A percentile compares a stretch with the other conserved stretches of the same genome.
phyloP scores from a whole-genome alignment of 2,888 invertebrate species.

The Hirtodrosophila trivittata region DNA sequence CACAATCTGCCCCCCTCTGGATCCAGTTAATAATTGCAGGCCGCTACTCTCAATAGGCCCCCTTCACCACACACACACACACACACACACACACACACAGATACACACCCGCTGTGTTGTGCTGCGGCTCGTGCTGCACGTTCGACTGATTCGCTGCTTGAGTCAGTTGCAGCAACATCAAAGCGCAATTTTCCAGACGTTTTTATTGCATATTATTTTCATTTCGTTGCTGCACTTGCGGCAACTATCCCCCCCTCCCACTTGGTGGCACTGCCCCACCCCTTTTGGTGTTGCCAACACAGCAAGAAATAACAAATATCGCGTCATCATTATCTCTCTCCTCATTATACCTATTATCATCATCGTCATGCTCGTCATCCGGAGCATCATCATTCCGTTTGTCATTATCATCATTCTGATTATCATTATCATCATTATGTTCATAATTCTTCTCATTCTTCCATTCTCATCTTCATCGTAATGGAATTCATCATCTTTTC shows the following conservation, averaged over 20 bases:
- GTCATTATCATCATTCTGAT: constrained; percentile 13
- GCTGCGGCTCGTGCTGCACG: constrained; percentile 44
- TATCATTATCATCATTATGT: constrained; percentile 4
- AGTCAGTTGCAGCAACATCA: constrained; percentile 50
- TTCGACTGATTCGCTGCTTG: constrained; percentile 41
- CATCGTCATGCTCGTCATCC: neutral
- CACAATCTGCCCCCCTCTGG: neutral
- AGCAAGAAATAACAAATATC: neutral
- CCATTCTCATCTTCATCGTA: constrained; percentile 24
- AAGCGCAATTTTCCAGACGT: constrained; percentile 65
- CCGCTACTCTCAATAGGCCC: neutral
- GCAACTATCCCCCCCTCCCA: constrained; percentile 1
- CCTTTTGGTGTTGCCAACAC: neutral
- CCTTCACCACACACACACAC: neutral
- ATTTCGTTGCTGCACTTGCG: constrained; percentile 28
- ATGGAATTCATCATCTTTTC: constrained; percentile 29
- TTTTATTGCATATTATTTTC: constrained; percentile 73
- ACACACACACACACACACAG: neutral
- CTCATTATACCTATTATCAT: neutral
- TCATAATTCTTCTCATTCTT: constrained; percentile 1
- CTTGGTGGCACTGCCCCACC: neutral
- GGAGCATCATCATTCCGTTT: neutral
- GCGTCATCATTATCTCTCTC: neutral
- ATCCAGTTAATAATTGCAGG: neutral
- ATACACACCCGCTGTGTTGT: neutral